Evolutionary conservation across 1,140 invertebrate species (phyloP).

Genomic region (Drusus annulatus): DNA sequence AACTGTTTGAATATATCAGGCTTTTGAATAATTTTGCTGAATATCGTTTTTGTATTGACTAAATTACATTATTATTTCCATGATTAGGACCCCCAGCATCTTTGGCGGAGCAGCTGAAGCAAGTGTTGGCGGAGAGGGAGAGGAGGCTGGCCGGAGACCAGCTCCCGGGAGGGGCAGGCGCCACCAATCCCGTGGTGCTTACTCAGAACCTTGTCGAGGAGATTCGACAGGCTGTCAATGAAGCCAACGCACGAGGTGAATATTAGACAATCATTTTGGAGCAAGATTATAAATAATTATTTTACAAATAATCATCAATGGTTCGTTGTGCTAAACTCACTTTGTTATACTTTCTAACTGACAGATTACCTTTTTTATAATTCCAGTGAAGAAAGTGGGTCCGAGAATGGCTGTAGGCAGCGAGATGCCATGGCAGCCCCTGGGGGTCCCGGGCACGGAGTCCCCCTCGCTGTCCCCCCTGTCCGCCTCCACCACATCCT

Average conservation of each 20-base stretch:
- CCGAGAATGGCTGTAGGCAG: constrained; percentile 73
- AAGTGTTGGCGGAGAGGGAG: constrained; percentile 84
- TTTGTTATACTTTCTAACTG: too few species aligned
- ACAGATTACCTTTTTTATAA: constrained; percentile 51
- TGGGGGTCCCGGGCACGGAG: constrained; percentile 66
- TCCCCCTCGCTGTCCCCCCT: constrained; percentile 66
- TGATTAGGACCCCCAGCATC: constrained; percentile 78
- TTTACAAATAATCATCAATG: too few species aligned
- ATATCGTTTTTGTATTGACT: too few species aligned
- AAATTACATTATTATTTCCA: too few species aligned
- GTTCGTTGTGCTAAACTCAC: too few species aligned
- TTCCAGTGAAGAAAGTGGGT: constrained; percentile 76
- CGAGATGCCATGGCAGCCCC: constrained; percentile 71
- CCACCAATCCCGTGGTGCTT: constrained; percentile 69
- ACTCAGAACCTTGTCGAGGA: constrained; percentile 86
- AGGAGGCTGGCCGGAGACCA: constrained; percentile 67
- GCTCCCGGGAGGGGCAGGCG: constrained; percentile 46
- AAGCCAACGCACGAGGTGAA: constrained; percentile 83
- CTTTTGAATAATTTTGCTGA: too few species aligned
- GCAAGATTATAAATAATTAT: too few species aligned
- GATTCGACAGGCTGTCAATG: constrained; percentile 86
- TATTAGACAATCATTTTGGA: background rate
- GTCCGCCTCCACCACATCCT: constrained; percentile 62
- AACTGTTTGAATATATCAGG: too few species aligned
- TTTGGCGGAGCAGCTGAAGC: constrained; percentile 87